Evolutionary conservation across 2,888 invertebrate genomes (phyloP), one percentile per base, ranked within the genome.

Genomic region (Beris chalybata): DNA sequence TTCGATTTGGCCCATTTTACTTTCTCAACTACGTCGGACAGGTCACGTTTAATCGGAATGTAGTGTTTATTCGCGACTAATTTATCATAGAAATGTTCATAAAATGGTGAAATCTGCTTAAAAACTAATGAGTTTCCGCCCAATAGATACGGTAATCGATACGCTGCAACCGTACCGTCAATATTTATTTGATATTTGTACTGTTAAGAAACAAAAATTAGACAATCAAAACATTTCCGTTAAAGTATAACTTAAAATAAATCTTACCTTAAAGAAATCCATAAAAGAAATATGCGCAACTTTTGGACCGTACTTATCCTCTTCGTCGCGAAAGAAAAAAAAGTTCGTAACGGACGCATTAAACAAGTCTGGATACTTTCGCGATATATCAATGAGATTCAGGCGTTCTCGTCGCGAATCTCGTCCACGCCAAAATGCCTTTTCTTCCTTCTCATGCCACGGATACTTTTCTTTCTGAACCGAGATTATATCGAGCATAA

Each of bases 121-220:
- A 98, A 83, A 12, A 97, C 89, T 68, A 95, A 81, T 0, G 94
- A 89, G 74, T 93, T 92, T 1, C 97, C 96, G 53, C 88, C 92
- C 70, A 98, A 80, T 22, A 98, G 84, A 78, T 95, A 97, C 0
- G 97, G 97, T 71, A 96, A 85, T 70, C 97, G 85, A 79, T 97
- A 98, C 0, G 97, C 94, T 22, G 97, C 97, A 13, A 98, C 97
- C 47, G 97, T 95, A 13, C 98, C 98, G 83, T 98, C 98, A 65
- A 98, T 85, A 75, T 90, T 94, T 38, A 98, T 80, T 82, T 95
- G 95, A 80, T 96, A 98, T 83, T 97, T 97, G 78, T 92, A 94
- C 96, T 97, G 82, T 11, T 66, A 64, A 32, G 4, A 32, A 29
- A n/a, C n/a, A n/a, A 64, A 30, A 22, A 53, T 29, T 22, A 53